A percentile compares a stretch with the other conserved stretches of the same genome.
Conservation (phyloP, 2,888 invertebrate species). For the Hirudinaria manillensis region DNA sequence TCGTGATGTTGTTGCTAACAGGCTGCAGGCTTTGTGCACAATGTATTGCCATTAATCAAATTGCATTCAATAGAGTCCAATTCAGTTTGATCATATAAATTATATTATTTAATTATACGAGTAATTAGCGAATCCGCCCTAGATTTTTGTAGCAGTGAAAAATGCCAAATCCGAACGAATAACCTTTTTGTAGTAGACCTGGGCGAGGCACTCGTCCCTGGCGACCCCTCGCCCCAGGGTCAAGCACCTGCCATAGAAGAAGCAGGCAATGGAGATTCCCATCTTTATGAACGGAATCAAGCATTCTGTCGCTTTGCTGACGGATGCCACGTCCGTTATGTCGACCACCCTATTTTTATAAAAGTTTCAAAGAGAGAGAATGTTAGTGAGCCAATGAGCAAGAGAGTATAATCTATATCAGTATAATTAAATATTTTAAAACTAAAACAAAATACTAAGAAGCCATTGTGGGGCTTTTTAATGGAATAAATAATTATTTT, state of each 20-base stretch:
- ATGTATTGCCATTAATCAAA: not conserved
- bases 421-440: not conserved
- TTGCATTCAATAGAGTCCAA: no score
- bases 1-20: no score
- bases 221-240: constrained; percentile 48
- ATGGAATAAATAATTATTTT: no score
- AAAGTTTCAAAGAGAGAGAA: not conserved
- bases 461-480: no score
- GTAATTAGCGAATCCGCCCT: no score
- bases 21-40: no score
- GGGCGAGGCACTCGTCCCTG: constrained; percentile 45
- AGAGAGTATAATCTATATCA: not conserved
- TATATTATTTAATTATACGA: no score
- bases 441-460: no score
- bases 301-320: constrained; percentile 50
- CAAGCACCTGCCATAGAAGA: constrained; percentile 51
- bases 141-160: no score
- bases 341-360: constrained; percentile 45
- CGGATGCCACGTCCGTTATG: constrained; percentile 43
- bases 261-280: constrained; percentile 45
- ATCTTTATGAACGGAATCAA: constrained; percentile 46
- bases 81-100: no score
- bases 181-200: constrained; percentile 50
- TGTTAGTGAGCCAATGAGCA: not conserved
- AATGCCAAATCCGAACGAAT: constrained; percentile 21